phyloP scores from a whole-genome alignment of 2,888 invertebrate species.

The Aelia acuminata region DNA sequence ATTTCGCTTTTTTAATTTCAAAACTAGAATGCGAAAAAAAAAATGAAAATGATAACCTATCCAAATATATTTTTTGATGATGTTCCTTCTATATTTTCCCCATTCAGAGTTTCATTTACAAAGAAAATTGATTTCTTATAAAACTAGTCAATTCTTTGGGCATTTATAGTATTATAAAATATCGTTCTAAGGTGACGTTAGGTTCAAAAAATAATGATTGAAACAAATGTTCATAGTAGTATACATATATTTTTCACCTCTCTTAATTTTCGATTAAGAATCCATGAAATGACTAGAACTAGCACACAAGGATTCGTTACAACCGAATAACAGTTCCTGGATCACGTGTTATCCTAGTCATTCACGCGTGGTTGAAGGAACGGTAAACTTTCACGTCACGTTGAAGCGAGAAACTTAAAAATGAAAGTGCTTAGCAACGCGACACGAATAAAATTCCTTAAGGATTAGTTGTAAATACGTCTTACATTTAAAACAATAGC shows the following conservation, averaged over 20 bases:
- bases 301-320: neutral
- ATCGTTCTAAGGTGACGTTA: too few species aligned
- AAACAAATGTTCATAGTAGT: too few species aligned
- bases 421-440: neutral
- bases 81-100: too few species aligned
- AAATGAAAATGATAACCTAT: too few species aligned
- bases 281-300: neutral
- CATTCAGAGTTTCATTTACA: too few species aligned
- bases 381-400: slow-evolving; percentile 43
- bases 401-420: slow-evolving; percentile 32
- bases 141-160: too few species aligned
- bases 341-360: neutral
- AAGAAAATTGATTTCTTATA: too few species aligned
- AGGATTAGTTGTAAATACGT: neutral
- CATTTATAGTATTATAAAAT: too few species aligned
- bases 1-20: too few species aligned
- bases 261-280: neutral
- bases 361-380: slow-evolving; percentile 1
- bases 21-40: too few species aligned
- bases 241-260: neutral
- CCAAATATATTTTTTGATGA: too few species aligned
- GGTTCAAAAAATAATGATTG: too few species aligned
- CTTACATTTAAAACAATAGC: neutral
- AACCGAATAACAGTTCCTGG: neutral
- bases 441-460: slow-evolving; percentile 8